Conservation (phyloP, 2,888 invertebrate species). For the Carpatolechia fugitivella region DNA sequence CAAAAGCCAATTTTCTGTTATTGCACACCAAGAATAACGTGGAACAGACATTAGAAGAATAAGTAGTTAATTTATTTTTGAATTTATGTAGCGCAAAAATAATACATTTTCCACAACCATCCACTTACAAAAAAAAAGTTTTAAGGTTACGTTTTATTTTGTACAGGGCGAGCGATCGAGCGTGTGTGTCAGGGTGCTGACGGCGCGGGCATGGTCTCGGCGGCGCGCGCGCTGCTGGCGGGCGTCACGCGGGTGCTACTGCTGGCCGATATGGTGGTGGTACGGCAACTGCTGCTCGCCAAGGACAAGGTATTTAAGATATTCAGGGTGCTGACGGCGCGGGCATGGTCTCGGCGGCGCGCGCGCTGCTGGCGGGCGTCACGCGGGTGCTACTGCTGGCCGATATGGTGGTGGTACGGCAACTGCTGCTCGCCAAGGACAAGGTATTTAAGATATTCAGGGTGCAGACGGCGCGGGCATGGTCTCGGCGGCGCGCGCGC, state of each 20-base stretch:
- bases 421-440: constrained; percentile 96
- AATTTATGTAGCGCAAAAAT: too few species aligned
- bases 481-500: too few species aligned
- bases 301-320: constrained; percentile 98
- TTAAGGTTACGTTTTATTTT: too few species aligned
- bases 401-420: constrained; percentile 98
- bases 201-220: constrained; percentile 90
- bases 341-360: constrained; percentile 92
- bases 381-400: constrained; percentile 97
- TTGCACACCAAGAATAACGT: too few species aligned
- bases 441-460: too few species aligned
- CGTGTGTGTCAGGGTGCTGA: constrained; percentile 90
- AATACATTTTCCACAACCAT: too few species aligned
- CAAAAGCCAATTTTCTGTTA: too few species aligned
- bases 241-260: constrained; percentile 97
- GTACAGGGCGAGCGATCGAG: constrained; percentile 93
- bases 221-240: constrained; percentile 94
- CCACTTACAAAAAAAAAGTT: too few species aligned
- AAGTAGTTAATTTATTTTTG: too few species aligned
- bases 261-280: constrained; percentile 97
- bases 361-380: constrained; percentile 86
- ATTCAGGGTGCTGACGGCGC: constrained; percentile 83
- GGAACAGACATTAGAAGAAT: too few species aligned
- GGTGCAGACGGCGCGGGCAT: too few species aligned
- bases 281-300: constrained; percentile 95